Evolutionary conservation across 2,113 vertebrate species (phyloP), one percentile per base, ranked within the genome.

Genomic region (Garra rufa): DNA sequence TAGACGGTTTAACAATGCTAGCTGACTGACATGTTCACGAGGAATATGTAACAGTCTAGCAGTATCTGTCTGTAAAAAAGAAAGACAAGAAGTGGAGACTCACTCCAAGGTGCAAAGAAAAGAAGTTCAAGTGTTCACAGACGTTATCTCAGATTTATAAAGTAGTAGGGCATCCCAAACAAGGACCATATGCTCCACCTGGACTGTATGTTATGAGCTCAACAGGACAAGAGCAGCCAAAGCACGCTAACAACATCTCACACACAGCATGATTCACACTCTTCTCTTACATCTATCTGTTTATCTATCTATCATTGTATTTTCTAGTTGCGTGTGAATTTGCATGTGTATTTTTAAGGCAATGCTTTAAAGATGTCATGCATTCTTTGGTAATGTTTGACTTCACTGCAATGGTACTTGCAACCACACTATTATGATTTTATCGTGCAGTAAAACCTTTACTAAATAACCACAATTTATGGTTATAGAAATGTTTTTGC

Each of bases 171-270:
- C 76, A 75, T 50, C 63, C 59, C 21, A 63, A 67, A 87, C 79
- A 15, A 87, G 76, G 21, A 57, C 55, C 85, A 87, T 55, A 63
- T 87, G 82, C 67, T 75, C 67, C 76, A 87, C 76, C 82, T 81
- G 59, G 38, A 38, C 57, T 69, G 76, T 30, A 24, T 80, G 19
- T 52, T 17, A 77, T 78, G 50, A 44, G 85, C 50, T 70, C 19
- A 84, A 76, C 44, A 59, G 67, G 30, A 75, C 55, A 17, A 41
- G 21, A 50, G 34, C 44, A 50, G 21, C 41, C 43, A 52, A 67
- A 84, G 57, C 55, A 76, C 46, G 82, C 63, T 69, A 65, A 55
- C 38, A 11, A 14, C 57, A 6, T 28, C 13, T 44, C 41, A 43
- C 19, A 74, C n/a, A n/a, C n/a, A n/a, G n/a, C n/a, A n/a, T n/a